Conservation (phyloP, 1,140 invertebrate genomes). For the Babylonia areolata region DNA sequence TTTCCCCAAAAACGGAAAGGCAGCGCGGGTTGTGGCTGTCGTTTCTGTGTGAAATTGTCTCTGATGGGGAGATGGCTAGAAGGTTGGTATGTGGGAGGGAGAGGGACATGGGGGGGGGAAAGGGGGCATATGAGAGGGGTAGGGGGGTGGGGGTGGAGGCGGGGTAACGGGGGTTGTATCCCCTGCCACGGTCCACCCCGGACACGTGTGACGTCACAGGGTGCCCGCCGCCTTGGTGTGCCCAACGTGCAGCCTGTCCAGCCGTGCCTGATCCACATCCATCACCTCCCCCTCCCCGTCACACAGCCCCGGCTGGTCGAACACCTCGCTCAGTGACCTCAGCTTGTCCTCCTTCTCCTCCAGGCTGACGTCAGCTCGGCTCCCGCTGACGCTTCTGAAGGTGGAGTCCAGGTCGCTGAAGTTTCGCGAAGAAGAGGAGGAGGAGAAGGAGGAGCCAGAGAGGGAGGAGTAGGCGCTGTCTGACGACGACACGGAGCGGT, state of each 20-base stretch:
- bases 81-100: too few relatives aligned
- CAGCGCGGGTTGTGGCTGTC: too few relatives aligned
- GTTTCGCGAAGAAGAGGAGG: background rate
- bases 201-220: background rate
- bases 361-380: background rate
- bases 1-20: too few relatives aligned
- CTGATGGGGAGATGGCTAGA: too few relatives aligned
- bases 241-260: conserved; percentile 29
- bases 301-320: conserved; percentile 39
- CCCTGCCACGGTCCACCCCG: background rate
- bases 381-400: background rate
- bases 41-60: too few relatives aligned
- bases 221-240: conserved; percentile 11
- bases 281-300: conserved; percentile 22
- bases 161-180: too few relatives aligned
- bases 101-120: too few relatives aligned
- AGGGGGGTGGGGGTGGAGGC: too few relatives aligned
- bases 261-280: conserved; percentile 38
- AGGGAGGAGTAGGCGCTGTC: conserved; percentile 30
- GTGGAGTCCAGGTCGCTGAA: background rate
- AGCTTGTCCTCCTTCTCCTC: background rate
- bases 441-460: background rate
- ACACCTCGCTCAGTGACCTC: conserved; percentile 27
- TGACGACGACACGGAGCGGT: background rate
- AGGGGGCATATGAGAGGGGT: too few relatives aligned